Conservation (phyloP, 2,797 vertebrate species). For the Chaetophractus vellerosus region DNA sequence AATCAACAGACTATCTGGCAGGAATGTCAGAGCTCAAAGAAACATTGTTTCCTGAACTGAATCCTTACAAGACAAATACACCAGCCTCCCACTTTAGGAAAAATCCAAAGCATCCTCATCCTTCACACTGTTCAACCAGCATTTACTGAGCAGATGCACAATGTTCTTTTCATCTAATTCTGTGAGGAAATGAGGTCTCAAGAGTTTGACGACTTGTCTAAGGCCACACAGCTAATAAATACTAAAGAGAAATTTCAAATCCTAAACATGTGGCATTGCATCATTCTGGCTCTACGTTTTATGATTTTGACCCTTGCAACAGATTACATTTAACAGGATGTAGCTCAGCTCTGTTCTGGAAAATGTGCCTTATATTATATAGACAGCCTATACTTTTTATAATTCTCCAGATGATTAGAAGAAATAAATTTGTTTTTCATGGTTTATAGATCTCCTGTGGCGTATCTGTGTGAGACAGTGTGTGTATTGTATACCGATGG, state of each 20-base stretch:
- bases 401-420: background rate
- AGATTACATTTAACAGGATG: background rate
- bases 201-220: background rate
- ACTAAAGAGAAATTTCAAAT: background rate
- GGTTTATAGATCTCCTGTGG: background rate
- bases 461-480: too few species aligned
- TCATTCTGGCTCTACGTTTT: background rate
- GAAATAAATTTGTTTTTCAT: background rate
- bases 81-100: background rate
- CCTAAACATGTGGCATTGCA: fast-evolving
- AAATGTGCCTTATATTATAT: background rate
- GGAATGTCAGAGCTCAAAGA: fast-evolving
- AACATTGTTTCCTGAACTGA: fast-evolving
- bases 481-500: background rate
- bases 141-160: too few species aligned
- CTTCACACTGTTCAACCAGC: background rate
- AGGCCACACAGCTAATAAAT: fast-evolving
- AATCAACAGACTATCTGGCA: background rate
- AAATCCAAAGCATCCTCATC: fast-evolving
- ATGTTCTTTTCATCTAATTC: background rate
- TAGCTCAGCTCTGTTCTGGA: background rate
- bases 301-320: background rate
- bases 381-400: background rate
- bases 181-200: background rate
- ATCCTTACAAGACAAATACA: fast-evolving